Conservation (phyloP, 2,113 vertebrate species). For the Orycteropus afer region DNA sequence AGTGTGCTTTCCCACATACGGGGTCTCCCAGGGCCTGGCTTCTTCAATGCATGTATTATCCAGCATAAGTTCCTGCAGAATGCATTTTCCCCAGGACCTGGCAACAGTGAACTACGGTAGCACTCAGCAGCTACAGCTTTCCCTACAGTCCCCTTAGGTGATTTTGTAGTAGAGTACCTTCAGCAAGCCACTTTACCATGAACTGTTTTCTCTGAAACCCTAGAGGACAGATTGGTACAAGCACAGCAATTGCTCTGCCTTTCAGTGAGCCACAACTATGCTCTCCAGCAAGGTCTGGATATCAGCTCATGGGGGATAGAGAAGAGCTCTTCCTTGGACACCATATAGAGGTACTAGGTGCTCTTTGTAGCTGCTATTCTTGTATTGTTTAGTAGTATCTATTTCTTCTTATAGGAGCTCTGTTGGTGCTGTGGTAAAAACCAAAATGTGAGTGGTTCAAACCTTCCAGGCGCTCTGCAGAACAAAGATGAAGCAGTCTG, state of each 20-base stretch:
- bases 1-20: not conserved
- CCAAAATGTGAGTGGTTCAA: too few species aligned
- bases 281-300: not conserved
- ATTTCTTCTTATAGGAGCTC: not conserved
- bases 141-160: not conserved
- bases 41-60: not conserved
- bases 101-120: not conserved
- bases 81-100: not conserved
- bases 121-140: not conserved
- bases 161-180: not conserved
- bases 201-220: not conserved
- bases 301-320: not conserved
- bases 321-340: not conserved
- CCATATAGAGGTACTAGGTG: not conserved
- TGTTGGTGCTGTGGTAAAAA: too few species aligned
- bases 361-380: not conserved
- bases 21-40: not conserved
- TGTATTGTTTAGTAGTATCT: not conserved
- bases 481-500: too few species aligned
- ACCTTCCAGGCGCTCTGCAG: too few species aligned
- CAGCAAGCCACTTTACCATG: not conserved
- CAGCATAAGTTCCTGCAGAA: not conserved
- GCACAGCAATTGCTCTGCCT: not conserved
- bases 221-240: not conserved
- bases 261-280: not conserved